Base-by-base conservation (phyloP, 2,113 vertebrate genomes). In the Calidris pygmaea region DNA sequence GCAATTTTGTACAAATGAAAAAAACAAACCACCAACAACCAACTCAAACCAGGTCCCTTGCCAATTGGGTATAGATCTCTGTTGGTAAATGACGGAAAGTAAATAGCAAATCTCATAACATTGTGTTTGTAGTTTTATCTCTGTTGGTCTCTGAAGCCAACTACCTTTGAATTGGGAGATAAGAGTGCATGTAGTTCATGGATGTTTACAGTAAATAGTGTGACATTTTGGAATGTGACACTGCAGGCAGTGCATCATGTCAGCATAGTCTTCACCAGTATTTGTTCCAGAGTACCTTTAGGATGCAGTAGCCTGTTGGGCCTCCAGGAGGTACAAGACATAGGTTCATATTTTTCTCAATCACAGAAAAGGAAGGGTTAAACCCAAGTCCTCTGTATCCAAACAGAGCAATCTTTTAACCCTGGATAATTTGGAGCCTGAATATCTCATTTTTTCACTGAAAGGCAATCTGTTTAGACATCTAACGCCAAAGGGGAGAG, bases 101-200 rank as follows among this genome's bases (percentile, higher is more conserved):
- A 95, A 96, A 95, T 17, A 95, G 14, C 21, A 79, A 82, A 81
- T 88, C 56, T 24, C 72, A 91, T 19, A 58, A 19, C 60, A 67
- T 72, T 95, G 23, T 67, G 47, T 94, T 95, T 96, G 71, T 87
- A 70, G 29, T n/a, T 89, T 93, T 74, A 55, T 41, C 45, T 47
- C 65, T 71, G 12, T 52, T 77, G 47, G 27, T 92, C 34, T 56
- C 86, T 92, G 66, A 67, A 94, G 84, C 80, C 89, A 95, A 14
- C 35, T 94, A 93, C 87, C 84, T 48, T 96, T 84, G 92, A 92
- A 77, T 93, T 58, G 4, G 35, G 66, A 94, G 78, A 89, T 92
- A 96, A 93, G 71, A 56, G 72, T 88, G 23, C 78, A 12, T 37
- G 72, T 68, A 55, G 89, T 97, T 95, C 90, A 63, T 77, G 87